Evolutionary conservation across 2,113 vertebrate genomes (phyloP), one percentile per base, ranked within the genome.

Genomic region (Clarias macrocephalus): DNA sequence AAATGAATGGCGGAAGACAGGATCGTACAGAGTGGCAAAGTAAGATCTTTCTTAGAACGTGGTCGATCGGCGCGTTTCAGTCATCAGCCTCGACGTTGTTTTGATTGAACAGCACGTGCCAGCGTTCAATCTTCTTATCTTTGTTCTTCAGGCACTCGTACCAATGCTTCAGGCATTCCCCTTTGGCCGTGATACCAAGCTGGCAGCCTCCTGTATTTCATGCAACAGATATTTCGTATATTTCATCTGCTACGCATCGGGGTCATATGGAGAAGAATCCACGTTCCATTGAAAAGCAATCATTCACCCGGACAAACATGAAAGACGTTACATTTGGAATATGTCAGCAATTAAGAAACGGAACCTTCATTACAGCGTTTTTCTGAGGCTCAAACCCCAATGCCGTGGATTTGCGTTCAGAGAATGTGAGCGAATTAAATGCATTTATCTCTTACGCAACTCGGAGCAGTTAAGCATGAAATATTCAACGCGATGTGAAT

Each of bases 81-180:
- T 95, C 94, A 2, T 94, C 94, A 25, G 93, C 93, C 80, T 93
- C 92, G 11, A 96, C 89, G 0, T 97, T 97, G 92, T 96, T 97
- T 93, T 98, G 97, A 0, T 97, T 97, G 33, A 97, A 91, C 84
- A 99, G 94, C 84, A 97, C 97, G 93, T 99, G 98, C 98, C 98
- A 99, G 90, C 98, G 98, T 89, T 99, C 98, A 0, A 99, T 98
- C 94, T 95, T 98, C 97, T 99, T 98, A 94, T 99, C 98, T 92
- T 99, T 99, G 95, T 99, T 99, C 94, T 99, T 99, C 93, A 99
- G 87, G 73, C 98, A 99, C 90, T 99, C 98, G 0, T 99, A 99
- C 98, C 98, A 99, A 94, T 99, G 98, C 94, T 99, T 99, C 92
- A 99, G 96, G 87, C 96, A 92, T 91, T 99, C 98, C 0, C 98